phyloP scores from a whole-genome alignment of 2,113 vertebrate genomes.

The Microcebus jonahi region DNA sequence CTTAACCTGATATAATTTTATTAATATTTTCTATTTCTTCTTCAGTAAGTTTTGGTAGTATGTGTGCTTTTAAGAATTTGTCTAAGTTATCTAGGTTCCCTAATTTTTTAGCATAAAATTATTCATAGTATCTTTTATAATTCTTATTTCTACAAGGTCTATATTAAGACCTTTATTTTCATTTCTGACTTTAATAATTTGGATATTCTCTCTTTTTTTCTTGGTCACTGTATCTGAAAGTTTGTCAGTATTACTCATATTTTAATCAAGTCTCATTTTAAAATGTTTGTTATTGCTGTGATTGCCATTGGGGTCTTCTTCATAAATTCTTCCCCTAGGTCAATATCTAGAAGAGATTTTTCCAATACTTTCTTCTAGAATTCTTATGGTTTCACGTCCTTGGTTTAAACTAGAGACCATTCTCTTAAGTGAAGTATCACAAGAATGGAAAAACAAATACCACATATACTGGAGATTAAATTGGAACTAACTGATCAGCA shows the following conservation, averaged over 20 bases:
- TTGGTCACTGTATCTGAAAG: not conserved
- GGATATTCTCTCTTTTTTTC: not conserved
- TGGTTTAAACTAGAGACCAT: too few relatives aligned
- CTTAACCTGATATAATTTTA: not conserved
- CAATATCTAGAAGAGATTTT: too few relatives aligned
- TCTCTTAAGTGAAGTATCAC: too few relatives aligned
- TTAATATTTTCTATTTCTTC: not conserved
- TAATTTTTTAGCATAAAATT: not conserved
- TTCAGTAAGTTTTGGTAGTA: not conserved
- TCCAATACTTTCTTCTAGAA: too few relatives aligned
- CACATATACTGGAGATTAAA: too few relatives aligned
- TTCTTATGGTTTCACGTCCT: too few relatives aligned
- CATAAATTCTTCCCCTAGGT: too few relatives aligned
- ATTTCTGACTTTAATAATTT: not conserved
- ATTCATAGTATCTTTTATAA: not conserved
- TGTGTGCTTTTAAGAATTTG: not conserved
- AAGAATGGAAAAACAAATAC: too few relatives aligned
- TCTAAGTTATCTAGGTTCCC: not conserved
- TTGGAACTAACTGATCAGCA: too few relatives aligned
- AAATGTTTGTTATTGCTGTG: too few relatives aligned
- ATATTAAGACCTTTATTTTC: not conserved
- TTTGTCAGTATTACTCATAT: not conserved
- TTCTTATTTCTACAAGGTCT: not conserved
- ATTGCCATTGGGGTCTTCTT: too few relatives aligned
- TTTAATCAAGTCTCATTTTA: too few relatives aligned